Evolutionary conservation across 92 coral and sea anemone species (phyloP).

Genomic region (Zoanthus gigantus): DNA sequence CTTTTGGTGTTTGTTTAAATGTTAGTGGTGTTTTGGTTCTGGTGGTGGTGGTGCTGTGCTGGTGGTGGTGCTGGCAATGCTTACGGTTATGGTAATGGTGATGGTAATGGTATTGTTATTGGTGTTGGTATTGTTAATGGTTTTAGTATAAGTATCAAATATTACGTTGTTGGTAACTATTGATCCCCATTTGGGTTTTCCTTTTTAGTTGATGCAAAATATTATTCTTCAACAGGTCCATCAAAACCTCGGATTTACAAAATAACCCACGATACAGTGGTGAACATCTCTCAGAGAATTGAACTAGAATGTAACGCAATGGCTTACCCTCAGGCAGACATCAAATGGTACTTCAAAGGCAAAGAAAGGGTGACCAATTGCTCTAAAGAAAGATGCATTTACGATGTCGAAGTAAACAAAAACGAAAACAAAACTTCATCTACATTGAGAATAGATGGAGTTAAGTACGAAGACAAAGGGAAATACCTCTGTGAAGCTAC

Average conservation of each 20-base stretch:
- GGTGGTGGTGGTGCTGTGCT: too few species aligned
- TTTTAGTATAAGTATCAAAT: too few species aligned
- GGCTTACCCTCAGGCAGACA: constrained; percentile 46
- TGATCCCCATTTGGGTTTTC: too few species aligned
- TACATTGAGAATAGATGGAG: constrained; percentile 22
- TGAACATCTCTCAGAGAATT: background rate
- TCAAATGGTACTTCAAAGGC: constrained; percentile 53
- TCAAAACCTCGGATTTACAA: constrained; percentile 15
- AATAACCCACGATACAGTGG: constrained; percentile 5
- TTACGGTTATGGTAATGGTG: too few species aligned
- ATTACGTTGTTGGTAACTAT: too few species aligned
- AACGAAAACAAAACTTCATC: background rate
- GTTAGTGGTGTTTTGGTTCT: too few species aligned
- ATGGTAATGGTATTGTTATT: too few species aligned
- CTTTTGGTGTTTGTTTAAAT: too few species aligned
- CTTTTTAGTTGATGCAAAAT: too few species aligned
- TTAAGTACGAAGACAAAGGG: constrained; percentile 55
- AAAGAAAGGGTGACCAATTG: background rate
- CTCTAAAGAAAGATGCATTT: background rate
- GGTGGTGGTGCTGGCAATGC: too few species aligned
- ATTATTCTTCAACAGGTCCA: background rate
- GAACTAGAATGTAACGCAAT: constrained; percentile 16
- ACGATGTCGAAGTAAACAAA: background rate
- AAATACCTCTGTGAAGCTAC: constrained; percentile 46
- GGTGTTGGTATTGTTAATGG: too few species aligned